These are phyloP conservation scores for Salpingus planirostris DNA, from an alignment of 2,888 invertebrate genomes.

Conservation along the genomic window DNA sequence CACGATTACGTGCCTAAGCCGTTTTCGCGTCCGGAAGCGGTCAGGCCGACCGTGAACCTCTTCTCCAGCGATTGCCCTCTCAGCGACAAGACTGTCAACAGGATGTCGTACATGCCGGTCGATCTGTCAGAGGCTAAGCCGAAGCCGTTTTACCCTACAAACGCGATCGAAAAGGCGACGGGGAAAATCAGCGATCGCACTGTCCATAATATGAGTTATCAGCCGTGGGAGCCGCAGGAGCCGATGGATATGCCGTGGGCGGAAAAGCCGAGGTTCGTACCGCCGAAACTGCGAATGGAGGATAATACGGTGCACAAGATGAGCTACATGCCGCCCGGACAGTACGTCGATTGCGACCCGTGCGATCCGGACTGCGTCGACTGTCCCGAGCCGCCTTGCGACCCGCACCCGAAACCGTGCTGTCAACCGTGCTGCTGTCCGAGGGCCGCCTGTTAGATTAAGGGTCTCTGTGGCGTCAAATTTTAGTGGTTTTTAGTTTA, in stretches of 20 bases:
- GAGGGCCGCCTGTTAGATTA: constrained; percentile 33
- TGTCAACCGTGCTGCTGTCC: constrained; percentile 36
- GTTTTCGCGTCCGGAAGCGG: constrained; percentile 42
- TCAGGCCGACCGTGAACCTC: constrained; percentile 33
- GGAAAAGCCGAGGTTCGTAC: constrained; percentile 36
- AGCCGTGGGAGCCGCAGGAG: constrained; percentile 38
- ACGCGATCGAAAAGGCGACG: constrained; percentile 27
- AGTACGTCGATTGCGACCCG: constrained; percentile 48
- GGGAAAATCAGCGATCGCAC: constrained; percentile 36
- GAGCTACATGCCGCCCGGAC: constrained; percentile 53
- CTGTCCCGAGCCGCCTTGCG: constrained; percentile 31
- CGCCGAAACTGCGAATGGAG: constrained; percentile 42
- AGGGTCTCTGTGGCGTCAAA: no score
- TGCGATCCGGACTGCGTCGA: constrained; percentile 47
- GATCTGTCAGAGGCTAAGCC: constrained; percentile 30
- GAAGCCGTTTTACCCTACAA: constrained; percentile 27
- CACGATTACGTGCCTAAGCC: constrained; percentile 64
- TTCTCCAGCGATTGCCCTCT: constrained; percentile 39
- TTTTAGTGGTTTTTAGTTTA: no score
- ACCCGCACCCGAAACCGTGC: constrained; percentile 16
- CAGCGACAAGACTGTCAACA: constrained; percentile 48
- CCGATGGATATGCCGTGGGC: constrained; percentile 42
- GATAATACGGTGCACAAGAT: constrained; percentile 53
- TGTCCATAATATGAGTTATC: constrained; percentile 42
- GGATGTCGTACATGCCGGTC: constrained; percentile 47